Evolutionary conservation across 2,888 invertebrate genomes (phyloP).

Genomic region (Drosophila diplacantha): DNA sequence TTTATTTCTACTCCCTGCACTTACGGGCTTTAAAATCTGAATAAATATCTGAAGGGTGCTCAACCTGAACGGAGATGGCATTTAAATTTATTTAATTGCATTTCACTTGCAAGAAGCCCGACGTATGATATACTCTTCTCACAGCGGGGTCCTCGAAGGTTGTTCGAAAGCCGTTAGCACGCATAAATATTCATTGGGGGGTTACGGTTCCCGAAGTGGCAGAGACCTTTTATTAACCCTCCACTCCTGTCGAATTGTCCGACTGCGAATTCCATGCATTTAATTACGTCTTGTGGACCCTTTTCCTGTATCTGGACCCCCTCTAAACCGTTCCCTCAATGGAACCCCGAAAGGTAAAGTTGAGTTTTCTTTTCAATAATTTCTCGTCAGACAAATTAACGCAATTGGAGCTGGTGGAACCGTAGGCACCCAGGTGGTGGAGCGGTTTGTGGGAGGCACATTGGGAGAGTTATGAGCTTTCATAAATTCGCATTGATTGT

Average conservation of each 20-base stretch:
- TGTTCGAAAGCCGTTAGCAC: constrained; percentile 17
- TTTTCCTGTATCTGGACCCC: constrained; percentile 20
- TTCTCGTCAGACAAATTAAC: constrained; percentile 67
- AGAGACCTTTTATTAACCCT: not conserved
- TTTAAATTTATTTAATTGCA: constrained; percentile 63
- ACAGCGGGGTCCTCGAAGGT: not conserved
- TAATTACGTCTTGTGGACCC: constrained; percentile 58
- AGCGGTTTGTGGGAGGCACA: constrained; percentile 1
- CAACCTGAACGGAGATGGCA: constrained; percentile 24
- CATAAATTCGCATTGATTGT: constrained; percentile 77
- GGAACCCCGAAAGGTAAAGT: constrained; percentile 50
- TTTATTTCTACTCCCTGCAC: constrained; percentile 52
- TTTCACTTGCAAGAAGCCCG: constrained; percentile 34
- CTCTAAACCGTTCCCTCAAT: constrained; percentile 40
- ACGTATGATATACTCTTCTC: constrained; percentile 14
- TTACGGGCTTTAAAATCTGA: constrained; percentile 47
- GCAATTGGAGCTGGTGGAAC: constrained; percentile 52
- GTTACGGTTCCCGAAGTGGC: constrained; percentile 13
- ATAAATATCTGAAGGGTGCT: constrained; percentile 48
- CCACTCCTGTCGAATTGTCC: not conserved
- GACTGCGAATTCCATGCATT: constrained; percentile 28
- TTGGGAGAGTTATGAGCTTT: constrained; percentile 33
- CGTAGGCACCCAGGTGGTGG: constrained; percentile 18
- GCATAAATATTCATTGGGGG: constrained; percentile 25
- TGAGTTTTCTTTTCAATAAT: constrained; percentile 60